Percentiles rank a stretch among this genome's conserved stretches.
Conservation (phyloP, 2,113 vertebrate genomes). For the Setophaga coronata region DNA sequence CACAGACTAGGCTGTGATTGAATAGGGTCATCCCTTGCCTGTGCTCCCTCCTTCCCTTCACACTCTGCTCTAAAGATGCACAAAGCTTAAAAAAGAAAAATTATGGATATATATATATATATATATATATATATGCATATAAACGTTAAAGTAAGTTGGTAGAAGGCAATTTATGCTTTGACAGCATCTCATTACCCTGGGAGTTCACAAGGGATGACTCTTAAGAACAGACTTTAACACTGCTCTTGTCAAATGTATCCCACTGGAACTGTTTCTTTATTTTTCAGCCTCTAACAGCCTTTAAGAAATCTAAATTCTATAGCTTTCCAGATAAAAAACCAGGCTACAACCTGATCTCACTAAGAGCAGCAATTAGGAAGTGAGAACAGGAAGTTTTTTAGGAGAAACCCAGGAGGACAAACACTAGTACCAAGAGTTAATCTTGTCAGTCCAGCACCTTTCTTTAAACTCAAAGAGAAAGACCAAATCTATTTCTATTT, state of each 20-base stretch:
- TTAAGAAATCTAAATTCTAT: neutral
- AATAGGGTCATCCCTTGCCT: rapidly evolving
- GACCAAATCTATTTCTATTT: neutral
- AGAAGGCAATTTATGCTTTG: neutral
- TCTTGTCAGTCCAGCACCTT: neutral
- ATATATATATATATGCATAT: neutral
- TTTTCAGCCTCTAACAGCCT: neutral
- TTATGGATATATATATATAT: rapidly evolving
- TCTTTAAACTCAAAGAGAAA: neutral
- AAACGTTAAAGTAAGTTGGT: neutral
- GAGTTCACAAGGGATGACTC: neutral
- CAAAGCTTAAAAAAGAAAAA: neutral
- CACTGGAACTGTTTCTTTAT: neutral
- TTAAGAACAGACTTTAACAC: neutral
- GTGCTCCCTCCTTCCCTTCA: rapidly evolving
- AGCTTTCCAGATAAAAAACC: neutral
- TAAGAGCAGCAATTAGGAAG: neutral
- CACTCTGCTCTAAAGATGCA: neutral
- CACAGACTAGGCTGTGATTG: neutral
- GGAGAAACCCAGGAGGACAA: neutral
- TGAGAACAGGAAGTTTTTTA: neutral
- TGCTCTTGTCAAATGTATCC: neutral
- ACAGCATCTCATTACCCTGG: neutral
- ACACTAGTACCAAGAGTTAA: neutral
- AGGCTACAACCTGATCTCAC: neutral